Base-by-base conservation (phyloP, 2,797 vertebrate species). In the Alca torda region DNA sequence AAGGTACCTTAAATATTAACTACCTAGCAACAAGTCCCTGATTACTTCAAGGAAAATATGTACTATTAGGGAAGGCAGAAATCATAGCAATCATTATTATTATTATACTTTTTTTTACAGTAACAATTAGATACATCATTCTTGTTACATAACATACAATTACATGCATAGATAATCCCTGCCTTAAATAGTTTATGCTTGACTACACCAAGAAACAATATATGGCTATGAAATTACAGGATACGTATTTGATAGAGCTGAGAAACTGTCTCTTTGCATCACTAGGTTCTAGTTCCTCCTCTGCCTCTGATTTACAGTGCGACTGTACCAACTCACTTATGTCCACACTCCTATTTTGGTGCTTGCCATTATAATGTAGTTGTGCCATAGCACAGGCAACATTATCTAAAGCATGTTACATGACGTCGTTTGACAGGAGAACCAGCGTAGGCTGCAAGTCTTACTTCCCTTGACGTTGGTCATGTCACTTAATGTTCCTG, bases 1-100 rank as follows among this genome's bases (percentile, higher is more conserved):
- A 94, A 96, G 82, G 94, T 93, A 97, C 89, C 69, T 96, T 86
- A 92, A 89, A 93, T 91, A 93, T 88, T 94, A 90, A 88, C 69
- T 70, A 95, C 93, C 61, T 96, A 95, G 94, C 86, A 94, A 95
- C 93, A 90, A 76, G 78, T 91, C 60, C 81, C 74, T 90, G 92
- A 91, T 94, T 90, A 84, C 90, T 91, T 92, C 80, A 95, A 86
- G 90, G 95, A 89, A 90, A 96, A 91, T 56, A 86, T 57, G 33
- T 39, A 45, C 73, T 70, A 35, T 24, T 26, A 89, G 78, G 75
- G 76, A 81, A 87, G 64, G 72, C 54, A 92, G 88, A 61, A 84
- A 90, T 94, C 57, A 81, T 1, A 68, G 43, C 65, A 75, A 68
- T 91, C 57, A 82, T 82, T 67, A 80, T 70, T 64, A 65, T 80